Percentiles rank a stretch among this genome's conserved stretches.
phyloP scores from a whole-genome alignment of 2,797 vertebrate species.

The Gymnothorax reevesii region DNA sequence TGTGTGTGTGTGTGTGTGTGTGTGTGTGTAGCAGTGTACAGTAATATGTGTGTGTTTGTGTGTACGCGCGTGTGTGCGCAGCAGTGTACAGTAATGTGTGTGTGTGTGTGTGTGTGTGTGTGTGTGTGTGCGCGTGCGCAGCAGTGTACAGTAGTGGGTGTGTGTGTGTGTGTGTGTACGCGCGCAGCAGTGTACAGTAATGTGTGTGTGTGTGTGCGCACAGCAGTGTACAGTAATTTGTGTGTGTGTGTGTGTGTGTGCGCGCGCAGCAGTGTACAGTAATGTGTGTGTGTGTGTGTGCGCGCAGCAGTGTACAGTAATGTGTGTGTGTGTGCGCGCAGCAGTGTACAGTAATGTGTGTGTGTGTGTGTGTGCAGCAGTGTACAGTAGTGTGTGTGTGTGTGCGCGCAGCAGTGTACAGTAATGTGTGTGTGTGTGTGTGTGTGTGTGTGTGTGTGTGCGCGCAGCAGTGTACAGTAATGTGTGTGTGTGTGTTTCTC shows the following conservation, averaged over 20 bases:
- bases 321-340: slow-evolving; percentile 3
- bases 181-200: slow-evolving; percentile 1
- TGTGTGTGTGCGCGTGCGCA: not conserved
- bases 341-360: slow-evolving; percentile 64
- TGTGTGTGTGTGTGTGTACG: slow-evolving; percentile 10
- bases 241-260: too few species aligned
- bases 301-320: too few species aligned
- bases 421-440: slow-evolving; percentile 30
- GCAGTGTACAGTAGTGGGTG: slow-evolving; percentile 1
- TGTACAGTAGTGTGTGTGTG: slow-evolving; percentile 70
- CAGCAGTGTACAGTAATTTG: not conserved
- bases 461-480: slow-evolving; percentile 53
- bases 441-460: slow-evolving; percentile 73
- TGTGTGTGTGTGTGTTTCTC: slow-evolving; percentile 79
- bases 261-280: too few species aligned
- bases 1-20: not conserved
- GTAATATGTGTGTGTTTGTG: slow-evolving; percentile 71
- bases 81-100: slow-evolving; percentile 8
- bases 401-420: not conserved
- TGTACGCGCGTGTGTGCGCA: slow-evolving; percentile 74
- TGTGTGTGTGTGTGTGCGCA: slow-evolving; percentile 1
- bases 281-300: too few species aligned
- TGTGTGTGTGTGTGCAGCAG: slow-evolving; percentile 64
- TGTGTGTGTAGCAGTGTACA: slow-evolving; percentile 26
- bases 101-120: too few species aligned